Conservation (phyloP, 2,888 invertebrate genomes). For the Phyto melanocephala region DNA sequence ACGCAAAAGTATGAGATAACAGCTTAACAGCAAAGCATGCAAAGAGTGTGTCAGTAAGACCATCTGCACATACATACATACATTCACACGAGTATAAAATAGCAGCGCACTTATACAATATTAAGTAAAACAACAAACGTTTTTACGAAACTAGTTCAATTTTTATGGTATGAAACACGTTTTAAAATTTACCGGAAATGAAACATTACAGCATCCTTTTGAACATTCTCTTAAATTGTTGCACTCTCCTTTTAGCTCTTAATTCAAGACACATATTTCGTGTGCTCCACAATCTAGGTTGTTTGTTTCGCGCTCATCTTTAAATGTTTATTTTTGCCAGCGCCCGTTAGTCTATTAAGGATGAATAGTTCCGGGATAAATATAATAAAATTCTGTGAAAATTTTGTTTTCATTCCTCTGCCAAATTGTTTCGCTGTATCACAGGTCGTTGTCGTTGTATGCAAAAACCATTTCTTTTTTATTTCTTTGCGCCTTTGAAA, state of each 20-base stretch:
- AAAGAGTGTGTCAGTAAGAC: slow-evolving; percentile 61
- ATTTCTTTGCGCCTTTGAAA: not conserved
- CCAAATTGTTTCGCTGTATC: not conserved
- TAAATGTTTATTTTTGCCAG: slow-evolving; percentile 47
- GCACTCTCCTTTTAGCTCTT: not conserved
- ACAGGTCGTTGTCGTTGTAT: not conserved
- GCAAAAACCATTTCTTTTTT: not conserved
- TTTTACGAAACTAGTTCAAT: slow-evolving; percentile 47
- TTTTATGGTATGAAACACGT: slow-evolving; percentile 1
- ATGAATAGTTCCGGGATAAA: slow-evolving; percentile 15
- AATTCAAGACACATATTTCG: slow-evolving; percentile 29
- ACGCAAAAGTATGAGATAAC: slow-evolving; percentile 45
- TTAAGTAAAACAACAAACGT: not conserved
- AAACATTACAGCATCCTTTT: slow-evolving; percentile 57
- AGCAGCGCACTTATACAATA: not conserved
- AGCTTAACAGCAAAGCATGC: slow-evolving; percentile 35
- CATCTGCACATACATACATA: slow-evolving; percentile 9
- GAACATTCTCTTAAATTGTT: not conserved
- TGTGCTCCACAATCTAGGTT: not conserved
- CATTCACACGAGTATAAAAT: not conserved
- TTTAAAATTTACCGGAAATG: slow-evolving; percentile 24
- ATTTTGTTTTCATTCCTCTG: not conserved
- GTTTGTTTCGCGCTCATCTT: not conserved
- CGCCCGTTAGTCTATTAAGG: slow-evolving; percentile 54
- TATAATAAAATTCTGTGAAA: not conserved